phyloP scores from a whole-genome alignment of 1,140 invertebrate genomes.

The Homalodisca vitripennis region DNA sequence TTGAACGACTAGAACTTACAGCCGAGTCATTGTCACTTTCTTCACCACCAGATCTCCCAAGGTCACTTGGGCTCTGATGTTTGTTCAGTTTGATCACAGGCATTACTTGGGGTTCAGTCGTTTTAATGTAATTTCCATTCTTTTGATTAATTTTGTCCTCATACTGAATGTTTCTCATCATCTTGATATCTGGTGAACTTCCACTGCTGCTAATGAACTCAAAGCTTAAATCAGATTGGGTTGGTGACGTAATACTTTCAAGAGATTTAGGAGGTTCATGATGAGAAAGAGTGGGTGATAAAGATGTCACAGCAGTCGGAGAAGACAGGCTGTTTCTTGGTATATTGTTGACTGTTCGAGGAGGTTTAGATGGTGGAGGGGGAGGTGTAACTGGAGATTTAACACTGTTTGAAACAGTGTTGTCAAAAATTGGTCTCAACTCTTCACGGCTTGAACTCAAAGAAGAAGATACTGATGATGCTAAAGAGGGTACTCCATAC shows the following conservation, averaged over 20 bases:
- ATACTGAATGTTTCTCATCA: slow-evolving; percentile 16
- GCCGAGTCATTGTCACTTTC: slow-evolving; percentile 86
- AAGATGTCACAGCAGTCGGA: neutral
- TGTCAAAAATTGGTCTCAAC: slow-evolving; percentile 36
- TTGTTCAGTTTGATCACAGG: slow-evolving; percentile 33
- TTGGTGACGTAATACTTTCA: slow-evolving; percentile 60
- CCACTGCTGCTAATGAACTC: slow-evolving; percentile 51
- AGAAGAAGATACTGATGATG: slow-evolving; percentile 42
- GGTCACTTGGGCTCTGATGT: slow-evolving; percentile 33
- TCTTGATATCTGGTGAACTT: slow-evolving; percentile 39
- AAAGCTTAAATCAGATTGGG: slow-evolving; percentile 55
- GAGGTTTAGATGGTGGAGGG: slow-evolving; percentile 6
- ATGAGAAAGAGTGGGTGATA: slow-evolving; percentile 9
- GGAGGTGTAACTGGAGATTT: neutral
- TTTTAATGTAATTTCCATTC: slow-evolving; percentile 15
- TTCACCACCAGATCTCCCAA: slow-evolving; percentile 50
- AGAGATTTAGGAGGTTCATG: slow-evolving; percentile 52
- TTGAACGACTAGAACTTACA: slow-evolving; percentile 72
- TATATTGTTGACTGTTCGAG: neutral
- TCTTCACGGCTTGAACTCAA: slow-evolving; percentile 43
- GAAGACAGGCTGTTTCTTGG: neutral
- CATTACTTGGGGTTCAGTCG: slow-evolving; percentile 30
- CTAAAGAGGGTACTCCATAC: slow-evolving; percentile 52
- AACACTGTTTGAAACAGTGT: slow-evolving; percentile 1
- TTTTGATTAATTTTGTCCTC: slow-evolving; percentile 23